These are phyloP conservation scores for Ormyrus labotus DNA, from an alignment of 2,888 invertebrate species.

Conservation along the genomic window DNA sequence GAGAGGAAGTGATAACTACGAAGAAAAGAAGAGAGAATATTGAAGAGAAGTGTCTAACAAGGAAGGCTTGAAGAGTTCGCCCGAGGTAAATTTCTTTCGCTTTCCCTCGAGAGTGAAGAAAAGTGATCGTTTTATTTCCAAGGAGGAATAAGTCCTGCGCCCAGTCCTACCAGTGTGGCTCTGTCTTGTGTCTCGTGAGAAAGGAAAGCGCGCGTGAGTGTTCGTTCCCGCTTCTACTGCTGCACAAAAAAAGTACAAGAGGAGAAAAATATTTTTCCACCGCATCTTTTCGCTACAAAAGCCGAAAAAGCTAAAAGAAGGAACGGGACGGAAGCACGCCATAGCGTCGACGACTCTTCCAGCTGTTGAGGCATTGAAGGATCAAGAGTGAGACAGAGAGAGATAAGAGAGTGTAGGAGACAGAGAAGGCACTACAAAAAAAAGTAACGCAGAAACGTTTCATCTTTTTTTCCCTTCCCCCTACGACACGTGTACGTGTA, in stretches of 20 bases:
- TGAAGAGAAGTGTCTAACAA: constrained; percentile 28
- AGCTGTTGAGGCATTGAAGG: neutral
- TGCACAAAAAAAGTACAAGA: too few relatives aligned
- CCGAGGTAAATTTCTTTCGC: constrained; percentile 1
- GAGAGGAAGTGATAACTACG: constrained; percentile 49
- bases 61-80: constrained; percentile 38
- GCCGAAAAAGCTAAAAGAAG: constrained; percentile 64
- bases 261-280: neutral
- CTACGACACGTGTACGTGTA: constrained; percentile 60
- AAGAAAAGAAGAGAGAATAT: constrained; percentile 50
- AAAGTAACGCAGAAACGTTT: constrained; percentile 83
- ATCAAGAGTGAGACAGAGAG: neutral
- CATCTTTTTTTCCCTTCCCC: constrained; percentile 70
- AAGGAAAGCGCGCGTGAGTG: neutral
- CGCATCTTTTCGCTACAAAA: neutral
- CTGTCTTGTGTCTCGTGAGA: neutral
- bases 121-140: neutral
- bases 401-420: constrained; percentile 62
- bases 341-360: neutral
- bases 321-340: constrained; percentile 1
- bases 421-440: constrained; percentile 76
- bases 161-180: neutral
- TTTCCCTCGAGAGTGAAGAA: neutral
- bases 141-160: neutral
- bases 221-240: too few relatives aligned